phyloP scores from a whole-genome alignment of 2,888 invertebrate genomes.

The Acanthosepion esculentum region DNA sequence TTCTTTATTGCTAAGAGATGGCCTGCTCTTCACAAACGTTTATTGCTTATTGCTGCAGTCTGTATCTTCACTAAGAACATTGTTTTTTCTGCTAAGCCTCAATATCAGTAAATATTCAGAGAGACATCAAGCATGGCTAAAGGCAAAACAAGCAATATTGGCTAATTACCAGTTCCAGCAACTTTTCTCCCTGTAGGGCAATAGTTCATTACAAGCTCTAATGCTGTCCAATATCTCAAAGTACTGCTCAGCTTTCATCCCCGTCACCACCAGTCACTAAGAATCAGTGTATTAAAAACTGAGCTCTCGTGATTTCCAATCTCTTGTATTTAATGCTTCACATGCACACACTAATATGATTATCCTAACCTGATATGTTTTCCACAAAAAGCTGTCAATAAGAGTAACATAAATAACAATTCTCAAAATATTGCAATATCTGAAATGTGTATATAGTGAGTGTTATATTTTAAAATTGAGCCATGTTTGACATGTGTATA shows the following conservation, averaged over 20 bases:
- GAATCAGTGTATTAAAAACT: not conserved
- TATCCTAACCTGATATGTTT: too few species aligned
- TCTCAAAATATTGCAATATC: too few species aligned
- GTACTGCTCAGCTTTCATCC: not conserved
- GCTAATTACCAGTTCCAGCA: not conserved
- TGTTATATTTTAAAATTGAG: too few species aligned
- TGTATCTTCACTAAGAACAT: not conserved
- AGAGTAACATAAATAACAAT: too few species aligned
- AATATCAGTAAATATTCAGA: not conserved
- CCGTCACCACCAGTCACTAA: not conserved
- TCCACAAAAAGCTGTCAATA: too few species aligned
- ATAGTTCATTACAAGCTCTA: constrained; percentile 7
- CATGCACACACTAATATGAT: too few species aligned
- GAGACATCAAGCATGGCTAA: constrained; percentile 8
- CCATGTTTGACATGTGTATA: too few species aligned
- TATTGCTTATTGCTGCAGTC: not conserved
- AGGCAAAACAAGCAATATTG: not conserved
- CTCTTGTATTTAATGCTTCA: not conserved
- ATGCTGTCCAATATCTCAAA: constrained; percentile 7
- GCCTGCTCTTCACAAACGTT: not conserved
- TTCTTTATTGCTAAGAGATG: not conserved
- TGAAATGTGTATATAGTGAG: too few species aligned
- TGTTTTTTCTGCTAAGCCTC: not conserved
- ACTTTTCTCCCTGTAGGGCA: not conserved
- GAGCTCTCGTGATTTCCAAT: not conserved